Evolutionary conservation across 2,888 invertebrate species (phyloP), one percentile per base, ranked within the genome.

Genomic region (Falcaria lacertinaria): DNA sequence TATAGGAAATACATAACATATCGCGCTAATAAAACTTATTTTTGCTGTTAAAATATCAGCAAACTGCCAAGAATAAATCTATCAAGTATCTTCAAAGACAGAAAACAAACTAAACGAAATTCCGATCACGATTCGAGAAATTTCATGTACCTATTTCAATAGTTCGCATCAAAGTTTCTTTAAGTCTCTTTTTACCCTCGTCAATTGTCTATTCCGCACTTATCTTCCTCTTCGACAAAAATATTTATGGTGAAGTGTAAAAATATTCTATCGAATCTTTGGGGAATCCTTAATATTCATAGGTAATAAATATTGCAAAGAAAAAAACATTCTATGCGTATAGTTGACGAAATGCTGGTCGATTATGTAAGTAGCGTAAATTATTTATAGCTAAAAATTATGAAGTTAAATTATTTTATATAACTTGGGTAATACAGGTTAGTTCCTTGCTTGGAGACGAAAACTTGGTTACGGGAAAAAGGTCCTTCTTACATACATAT

Each of bases 131-230:
- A 68, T 49, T 66, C 52, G 60, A 46, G 59, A 73, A 74, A 71
- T 74, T 72, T 68, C 71, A 66, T 70, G 64, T 68, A 75, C 73
- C n/a, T 35, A 35, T 14, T 74, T 70, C 71, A 73, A 71, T 73
- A 67, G 71, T 64, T 66, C 63, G 68, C 70, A 77, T 80, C 77
- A 74, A 77, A 80, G 73, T 77, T 75, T 74, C 71, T 69, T 64
- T 70, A 67, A 65, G 70, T 72, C 60, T 65, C 55, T 54, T 67
- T 47, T 6, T 59, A 81, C 80, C 78, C 79, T 80, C 71, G 68
- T 80, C 81, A 81, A 74, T 71, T 73, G 71, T 69, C 73, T 76
- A 71, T 77, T 76, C 67, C 63, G 47, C 60, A 55, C 66, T 61
- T 64, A 69, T 69, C 61, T 69, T 69, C 64, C 60, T 3, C 11